Evolutionary conservation across 2,888 invertebrate species (phyloP), one percentile per base, ranked within the genome.

Genomic region (Gymnoscelis rufifasciata): DNA sequence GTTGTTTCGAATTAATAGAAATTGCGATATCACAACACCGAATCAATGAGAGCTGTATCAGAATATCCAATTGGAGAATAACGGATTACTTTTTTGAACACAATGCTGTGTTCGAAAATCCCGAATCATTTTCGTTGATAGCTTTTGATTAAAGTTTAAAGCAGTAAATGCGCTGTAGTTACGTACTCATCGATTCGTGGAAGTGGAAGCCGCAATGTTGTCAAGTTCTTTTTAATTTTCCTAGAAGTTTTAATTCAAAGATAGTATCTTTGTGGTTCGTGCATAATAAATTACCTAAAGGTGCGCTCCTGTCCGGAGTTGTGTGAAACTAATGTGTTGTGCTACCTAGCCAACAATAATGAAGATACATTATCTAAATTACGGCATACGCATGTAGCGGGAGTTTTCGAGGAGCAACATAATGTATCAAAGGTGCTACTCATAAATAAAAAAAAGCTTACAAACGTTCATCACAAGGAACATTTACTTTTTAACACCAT

Each of bases 1-100:
- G 78, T 84, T 74, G 67, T 68, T 64, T 68, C 63, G 75, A 78
- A 77, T 78, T 82, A 80, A 82, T 76, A 77, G 76, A 63, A 64
- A 74, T 76, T 66, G 74, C 72, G 69, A 74, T 83, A 83, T 78
- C 74, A 78, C 70, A 79, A 80, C 74, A 78, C 71, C 67, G 65
- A 77, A 81, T 79, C 78, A 75, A 79, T 75, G 78, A 71, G 71
- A 71, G 78, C 70, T 73, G 72, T 74, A 65, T 66, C 71, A 64
- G 66, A 71, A 68, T 68, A 63, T 54, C 62, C 68, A 78, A 78
- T 82, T 65, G 68, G 51, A 67, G 68, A 76, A 72, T 78, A 80
- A 78, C 78, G 75, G 82, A 64, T 55, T 54, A 59, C 65, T 75
- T 72, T 68, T 74, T 66, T 68, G 42, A 61, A 54, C 65, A 62